These are phyloP conservation scores for Tinea semifulvella DNA, from an alignment of 2,888 invertebrate species.

Conservation along the genomic window DNA sequence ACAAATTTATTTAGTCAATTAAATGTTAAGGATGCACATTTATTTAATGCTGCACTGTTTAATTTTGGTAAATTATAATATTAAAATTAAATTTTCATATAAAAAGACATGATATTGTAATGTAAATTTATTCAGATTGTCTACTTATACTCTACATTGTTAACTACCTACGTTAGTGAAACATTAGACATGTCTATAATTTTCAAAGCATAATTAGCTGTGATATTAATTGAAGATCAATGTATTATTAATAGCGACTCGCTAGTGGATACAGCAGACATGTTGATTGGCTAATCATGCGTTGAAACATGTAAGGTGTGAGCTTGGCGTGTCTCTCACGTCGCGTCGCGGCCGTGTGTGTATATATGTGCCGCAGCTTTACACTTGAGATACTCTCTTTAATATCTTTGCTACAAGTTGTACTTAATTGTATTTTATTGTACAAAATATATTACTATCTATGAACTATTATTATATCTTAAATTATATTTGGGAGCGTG, in stretches of 20 bases:
- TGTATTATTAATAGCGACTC: conserved; percentile 64
- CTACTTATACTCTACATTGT: conserved; percentile 67
- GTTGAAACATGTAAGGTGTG: conserved; percentile 63
- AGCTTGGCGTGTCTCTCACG: conserved; percentile 63
- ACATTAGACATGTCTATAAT: conserved; percentile 65
- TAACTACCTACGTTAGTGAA: conserved; percentile 67
- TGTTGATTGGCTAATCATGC: conserved; percentile 68
- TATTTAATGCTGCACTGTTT: conserved; percentile 69
- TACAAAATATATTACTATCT: conserved; percentile 74
- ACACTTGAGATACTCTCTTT: conserved; percentile 67
- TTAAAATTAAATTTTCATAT: conserved; percentile 65
- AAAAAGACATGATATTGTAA: conserved; percentile 68
- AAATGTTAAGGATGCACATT: conserved; percentile 68
- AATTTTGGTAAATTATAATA: conserved; percentile 56
- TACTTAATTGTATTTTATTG: conserved; percentile 75
- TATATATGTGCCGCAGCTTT: conserved; percentile 63
- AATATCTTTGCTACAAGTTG: conserved; percentile 75
- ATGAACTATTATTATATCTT: conserved; percentile 56
- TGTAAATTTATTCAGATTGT: conserved; percentile 67
- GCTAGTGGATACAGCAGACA: conserved; percentile 57
- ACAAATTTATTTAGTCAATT: conserved; percentile 70
- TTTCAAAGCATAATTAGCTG: conserved; percentile 69
- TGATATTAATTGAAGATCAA: conserved; percentile 65
- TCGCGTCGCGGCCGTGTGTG: conserved; percentile 62
- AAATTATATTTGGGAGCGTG: conserved; percentile 64